Evolutionary conservation across 2,888 invertebrate genomes (phyloP).

Genomic region (Trachelus troglodyta): DNA sequence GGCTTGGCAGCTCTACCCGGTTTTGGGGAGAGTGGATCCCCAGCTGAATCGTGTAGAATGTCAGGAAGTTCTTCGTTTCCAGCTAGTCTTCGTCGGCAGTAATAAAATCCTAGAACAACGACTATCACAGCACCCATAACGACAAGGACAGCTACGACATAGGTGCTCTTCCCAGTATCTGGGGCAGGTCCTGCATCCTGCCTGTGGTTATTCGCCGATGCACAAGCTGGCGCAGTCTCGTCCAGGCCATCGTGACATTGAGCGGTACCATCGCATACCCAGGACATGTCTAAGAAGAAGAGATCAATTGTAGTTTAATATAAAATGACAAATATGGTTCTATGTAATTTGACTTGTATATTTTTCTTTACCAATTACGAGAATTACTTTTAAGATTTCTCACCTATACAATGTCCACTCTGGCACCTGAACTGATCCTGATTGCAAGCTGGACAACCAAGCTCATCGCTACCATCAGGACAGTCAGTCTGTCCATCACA

Average conservation of each 20-base stretch:
- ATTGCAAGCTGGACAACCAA: slow-evolving; percentile 78
- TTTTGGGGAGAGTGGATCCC: slow-evolving; percentile 75
- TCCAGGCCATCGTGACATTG: slow-evolving; percentile 79
- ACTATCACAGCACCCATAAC: slow-evolving; percentile 70
- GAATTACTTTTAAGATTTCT: slow-evolving; percentile 33
- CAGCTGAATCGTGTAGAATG: slow-evolving; percentile 73
- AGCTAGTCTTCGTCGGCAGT: slow-evolving; percentile 68
- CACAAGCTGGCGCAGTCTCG: slow-evolving; percentile 77
- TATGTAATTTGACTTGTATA: neutral
- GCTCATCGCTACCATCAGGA: slow-evolving; percentile 84
- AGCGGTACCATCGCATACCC: slow-evolving; percentile 73
- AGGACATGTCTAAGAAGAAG: slow-evolving; percentile 60
- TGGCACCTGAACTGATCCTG: slow-evolving; percentile 76
- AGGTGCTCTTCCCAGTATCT: slow-evolving; percentile 68
- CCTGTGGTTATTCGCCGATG: slow-evolving; percentile 62
- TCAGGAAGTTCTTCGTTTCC: slow-evolving; percentile 67
- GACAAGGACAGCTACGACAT: slow-evolving; percentile 71
- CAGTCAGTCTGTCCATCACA: slow-evolving; percentile 88
- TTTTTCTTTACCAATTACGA: neutral
- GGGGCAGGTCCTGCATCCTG: slow-evolving; percentile 51
- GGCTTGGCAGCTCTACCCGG: slow-evolving; percentile 62
- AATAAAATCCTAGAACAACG: slow-evolving; percentile 69
- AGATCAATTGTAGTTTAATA: neutral
- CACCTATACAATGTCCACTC: slow-evolving; percentile 73
- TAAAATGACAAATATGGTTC: slow-evolving; percentile 6